Evolutionary conservation across 2,797 vertebrate species (phyloP).

Genomic region (Diceros bicornis): DNA sequence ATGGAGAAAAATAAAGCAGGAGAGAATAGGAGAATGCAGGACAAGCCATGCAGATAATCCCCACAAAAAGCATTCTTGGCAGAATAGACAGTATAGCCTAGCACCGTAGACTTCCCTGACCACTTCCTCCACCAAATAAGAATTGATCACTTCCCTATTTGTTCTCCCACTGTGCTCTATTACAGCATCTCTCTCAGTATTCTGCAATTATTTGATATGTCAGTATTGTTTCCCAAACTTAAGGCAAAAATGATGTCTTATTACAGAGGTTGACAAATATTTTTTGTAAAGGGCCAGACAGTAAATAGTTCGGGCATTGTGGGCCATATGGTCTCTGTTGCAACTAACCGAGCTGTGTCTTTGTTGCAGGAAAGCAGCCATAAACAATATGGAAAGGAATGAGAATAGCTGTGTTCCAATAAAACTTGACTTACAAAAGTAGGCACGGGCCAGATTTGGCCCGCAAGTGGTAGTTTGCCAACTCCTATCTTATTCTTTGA

Average conservation of each 20-base stretch:
- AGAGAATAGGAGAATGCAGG: background rate
- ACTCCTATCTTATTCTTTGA: conserved; percentile 38
- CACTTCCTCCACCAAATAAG: background rate
- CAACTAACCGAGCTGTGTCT: background rate
- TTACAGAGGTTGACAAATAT: background rate
- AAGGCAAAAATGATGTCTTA: conserved; percentile 38
- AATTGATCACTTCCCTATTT: background rate
- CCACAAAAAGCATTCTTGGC: background rate
- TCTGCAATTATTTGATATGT: background rate
- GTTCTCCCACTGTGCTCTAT: background rate
- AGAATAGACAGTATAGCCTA: background rate
- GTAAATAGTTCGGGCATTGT: background rate
- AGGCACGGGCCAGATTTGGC: background rate
- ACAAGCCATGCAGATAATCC: background rate
- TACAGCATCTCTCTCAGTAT: background rate
- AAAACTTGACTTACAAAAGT: background rate
- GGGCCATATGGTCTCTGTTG: background rate
- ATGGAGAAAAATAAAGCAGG: background rate
- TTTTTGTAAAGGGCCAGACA: background rate
- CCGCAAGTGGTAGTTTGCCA: background rate
- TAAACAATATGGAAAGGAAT: background rate
- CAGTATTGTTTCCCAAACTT: conserved; percentile 15
- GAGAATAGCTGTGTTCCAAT: background rate
- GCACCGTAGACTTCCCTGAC: background rate
- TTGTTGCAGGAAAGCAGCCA: background rate